Conservation (phyloP, 2,797 vertebrate species). For the Syndactyla subalaris region DNA sequence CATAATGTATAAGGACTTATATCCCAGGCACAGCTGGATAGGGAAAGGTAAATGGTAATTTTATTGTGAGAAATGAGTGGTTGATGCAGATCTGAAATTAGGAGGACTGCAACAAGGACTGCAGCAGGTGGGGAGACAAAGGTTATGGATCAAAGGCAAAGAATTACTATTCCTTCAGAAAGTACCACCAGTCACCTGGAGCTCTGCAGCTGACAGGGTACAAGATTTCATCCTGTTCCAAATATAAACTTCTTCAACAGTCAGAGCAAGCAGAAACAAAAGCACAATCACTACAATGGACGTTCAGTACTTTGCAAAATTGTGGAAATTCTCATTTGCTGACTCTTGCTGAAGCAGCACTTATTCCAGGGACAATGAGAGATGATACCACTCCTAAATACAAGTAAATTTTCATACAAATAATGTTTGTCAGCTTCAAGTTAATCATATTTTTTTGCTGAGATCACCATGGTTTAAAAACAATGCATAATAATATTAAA, state of each 20-base stretch:
- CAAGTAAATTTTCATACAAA: conserved; percentile 3
- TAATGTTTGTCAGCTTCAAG: neutral
- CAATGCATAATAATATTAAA: neutral
- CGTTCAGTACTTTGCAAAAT: neutral
- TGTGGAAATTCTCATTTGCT: neutral
- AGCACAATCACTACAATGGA: neutral
- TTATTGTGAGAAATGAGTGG: neutral
- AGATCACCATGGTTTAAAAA: neutral
- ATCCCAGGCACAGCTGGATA: neutral
- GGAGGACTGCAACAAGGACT: neutral
- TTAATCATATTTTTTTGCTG: conserved; percentile 25
- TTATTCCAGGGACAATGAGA: neutral
- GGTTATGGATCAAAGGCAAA: neutral
- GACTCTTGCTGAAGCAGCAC: neutral
- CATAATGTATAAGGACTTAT: neutral
- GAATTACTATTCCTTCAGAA: neutral
- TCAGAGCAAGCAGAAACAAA: neutral
- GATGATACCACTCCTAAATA: neutral
- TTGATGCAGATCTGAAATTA: neutral
- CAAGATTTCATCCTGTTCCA: neutral
- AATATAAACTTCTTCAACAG: neutral
- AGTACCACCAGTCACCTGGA: neutral
- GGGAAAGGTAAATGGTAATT: neutral
- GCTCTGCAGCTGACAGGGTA: neutral
- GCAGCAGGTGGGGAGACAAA: neutral